Conservation (phyloP, 2,888 invertebrate genomes). For the Stramonita haemastoma region DNA sequence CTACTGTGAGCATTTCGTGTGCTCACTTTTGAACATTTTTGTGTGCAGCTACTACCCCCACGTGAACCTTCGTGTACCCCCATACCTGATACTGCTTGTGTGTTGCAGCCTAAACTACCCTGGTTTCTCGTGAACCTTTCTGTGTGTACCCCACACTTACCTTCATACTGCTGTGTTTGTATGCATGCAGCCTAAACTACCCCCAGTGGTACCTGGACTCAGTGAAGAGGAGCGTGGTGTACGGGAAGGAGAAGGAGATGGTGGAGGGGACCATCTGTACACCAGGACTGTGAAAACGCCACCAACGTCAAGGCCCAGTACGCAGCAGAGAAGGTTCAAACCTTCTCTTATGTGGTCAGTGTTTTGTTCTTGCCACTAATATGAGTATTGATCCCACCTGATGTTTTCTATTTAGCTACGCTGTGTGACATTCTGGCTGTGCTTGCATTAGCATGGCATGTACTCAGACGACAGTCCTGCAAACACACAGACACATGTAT, state of each 20-base stretch:
- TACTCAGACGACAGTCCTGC: no score
- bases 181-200: slow-evolving; percentile 8
- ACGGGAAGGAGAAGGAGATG: slow-evolving; percentile 7
- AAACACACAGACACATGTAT: no score
- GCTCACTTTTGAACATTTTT: no score
- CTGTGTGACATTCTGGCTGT: no score
- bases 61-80: no score
- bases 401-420: no score
- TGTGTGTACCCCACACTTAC: not conserved
- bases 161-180: not conserved
- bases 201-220: slow-evolving; percentile 15
- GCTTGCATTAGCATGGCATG: no score
- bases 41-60: no score
- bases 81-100: not conserved
- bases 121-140: not conserved
- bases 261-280: not conserved
- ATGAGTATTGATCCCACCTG: no score
- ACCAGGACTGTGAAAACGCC: not conserved
- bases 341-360: slow-evolving; percentile 22
- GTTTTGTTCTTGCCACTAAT: no score
- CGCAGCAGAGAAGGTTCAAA: not conserved
- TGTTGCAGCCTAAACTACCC: not conserved
- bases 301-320: slow-evolving; percentile 12
- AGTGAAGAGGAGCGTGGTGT: not conserved
- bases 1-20: no score